These are phyloP conservation scores for Sitta carolinensis DNA, from an alignment of 2,797 vertebrate genomes.

Conservation along the genomic window DNA sequence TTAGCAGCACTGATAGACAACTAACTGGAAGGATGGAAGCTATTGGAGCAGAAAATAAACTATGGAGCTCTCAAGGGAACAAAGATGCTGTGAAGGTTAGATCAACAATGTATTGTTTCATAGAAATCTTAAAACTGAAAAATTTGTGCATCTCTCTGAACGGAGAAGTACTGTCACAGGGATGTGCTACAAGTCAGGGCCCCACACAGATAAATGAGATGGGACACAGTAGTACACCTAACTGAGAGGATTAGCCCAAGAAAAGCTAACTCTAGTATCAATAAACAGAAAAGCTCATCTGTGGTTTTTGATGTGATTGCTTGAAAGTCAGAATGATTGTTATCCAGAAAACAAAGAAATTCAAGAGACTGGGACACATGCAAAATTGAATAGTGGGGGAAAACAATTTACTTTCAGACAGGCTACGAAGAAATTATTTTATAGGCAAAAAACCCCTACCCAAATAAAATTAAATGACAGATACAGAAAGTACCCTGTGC, in stretches of 20 bases:
- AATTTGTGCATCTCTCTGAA: not conserved
- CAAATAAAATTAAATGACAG: not conserved
- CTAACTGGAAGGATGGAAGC: not conserved
- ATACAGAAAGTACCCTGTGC: not conserved
- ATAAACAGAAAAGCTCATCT: not conserved
- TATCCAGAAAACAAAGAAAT: not conserved
- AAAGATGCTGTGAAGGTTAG: not conserved
- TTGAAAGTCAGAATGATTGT: not conserved
- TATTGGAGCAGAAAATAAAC: constrained; percentile 18
- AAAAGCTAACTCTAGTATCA: not conserved
- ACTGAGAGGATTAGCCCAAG: not conserved
- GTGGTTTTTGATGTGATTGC: rapidly evolving
- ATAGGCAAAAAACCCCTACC: rapidly evolving
- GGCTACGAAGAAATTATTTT: not conserved
- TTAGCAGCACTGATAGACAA: not conserved
- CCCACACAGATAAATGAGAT: not conserved
- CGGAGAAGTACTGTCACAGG: not conserved
- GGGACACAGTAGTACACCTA: not conserved
- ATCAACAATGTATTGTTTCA: not conserved
- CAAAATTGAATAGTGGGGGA: not conserved
- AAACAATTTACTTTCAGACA: not conserved
- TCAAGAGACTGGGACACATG: not conserved
- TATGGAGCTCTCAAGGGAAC: not conserved
- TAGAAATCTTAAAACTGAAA: not conserved
- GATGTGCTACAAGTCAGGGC: not conserved